Evolutionary conservation across 2,113 vertebrate genomes (phyloP).

Genomic region (Pandion haliaetus): DNA sequence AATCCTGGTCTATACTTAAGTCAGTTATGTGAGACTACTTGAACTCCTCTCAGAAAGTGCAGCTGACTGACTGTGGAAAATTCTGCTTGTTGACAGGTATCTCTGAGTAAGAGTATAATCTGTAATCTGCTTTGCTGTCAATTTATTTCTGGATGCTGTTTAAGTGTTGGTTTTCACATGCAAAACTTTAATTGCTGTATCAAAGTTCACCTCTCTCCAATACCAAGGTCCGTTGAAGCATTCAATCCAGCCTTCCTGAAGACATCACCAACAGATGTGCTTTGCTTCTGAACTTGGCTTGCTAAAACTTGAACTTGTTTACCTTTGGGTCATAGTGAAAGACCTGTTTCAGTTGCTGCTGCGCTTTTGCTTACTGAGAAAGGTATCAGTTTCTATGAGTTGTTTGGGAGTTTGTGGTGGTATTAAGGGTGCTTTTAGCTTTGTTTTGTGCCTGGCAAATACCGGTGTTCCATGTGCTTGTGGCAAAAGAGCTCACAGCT

Average conservation of each 20-base stretch:
- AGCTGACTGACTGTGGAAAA: background rate
- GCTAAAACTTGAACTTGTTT: background rate
- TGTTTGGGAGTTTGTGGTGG: background rate
- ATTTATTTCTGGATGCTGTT: background rate
- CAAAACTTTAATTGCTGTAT: background rate
- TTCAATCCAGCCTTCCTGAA: background rate
- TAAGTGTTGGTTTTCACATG: background rate
- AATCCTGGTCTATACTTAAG: background rate
- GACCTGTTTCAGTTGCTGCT: background rate
- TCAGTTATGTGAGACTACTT: background rate
- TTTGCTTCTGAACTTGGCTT: background rate
- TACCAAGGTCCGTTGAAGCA: background rate
- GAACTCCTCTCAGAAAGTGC: background rate
- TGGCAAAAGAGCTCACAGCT: slow-evolving; percentile 6
- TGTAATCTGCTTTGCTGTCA: background rate
- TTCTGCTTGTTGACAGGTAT: background rate
- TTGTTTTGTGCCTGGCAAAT: background rate
- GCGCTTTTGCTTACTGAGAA: background rate
- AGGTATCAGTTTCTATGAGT: background rate
- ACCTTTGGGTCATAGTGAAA: background rate
- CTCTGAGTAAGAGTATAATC: background rate
- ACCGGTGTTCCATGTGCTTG: background rate
- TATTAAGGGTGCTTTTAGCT: background rate
- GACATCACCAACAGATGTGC: background rate
- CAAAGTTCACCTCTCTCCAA: background rate